Percentiles rank a stretch among this genome's conserved stretches.
phyloP scores from a whole-genome alignment of 2,113 vertebrate genomes.

The Ailurus styani region DNA sequence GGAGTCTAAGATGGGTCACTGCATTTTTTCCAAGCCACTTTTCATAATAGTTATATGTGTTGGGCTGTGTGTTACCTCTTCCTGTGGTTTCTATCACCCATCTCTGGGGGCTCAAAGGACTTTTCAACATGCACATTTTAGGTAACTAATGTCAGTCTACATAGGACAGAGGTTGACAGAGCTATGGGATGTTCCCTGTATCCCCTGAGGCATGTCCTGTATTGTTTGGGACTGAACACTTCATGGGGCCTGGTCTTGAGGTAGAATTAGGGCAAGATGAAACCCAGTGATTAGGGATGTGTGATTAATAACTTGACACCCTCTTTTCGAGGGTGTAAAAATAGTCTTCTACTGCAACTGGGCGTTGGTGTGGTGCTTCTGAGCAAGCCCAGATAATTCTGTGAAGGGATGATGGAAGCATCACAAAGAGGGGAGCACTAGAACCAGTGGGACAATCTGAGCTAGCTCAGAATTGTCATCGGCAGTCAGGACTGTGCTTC shows the following conservation, averaged over 20 bases:
- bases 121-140: neutral
- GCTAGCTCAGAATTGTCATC: neutral
- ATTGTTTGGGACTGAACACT: neutral
- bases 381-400: neutral
- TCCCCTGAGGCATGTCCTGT: neutral
- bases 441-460: neutral
- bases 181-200: neutral
- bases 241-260: neutral
- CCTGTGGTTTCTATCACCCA: neutral
- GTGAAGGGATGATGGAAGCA: neutral
- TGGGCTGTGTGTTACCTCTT: neutral
- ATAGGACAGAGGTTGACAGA: too few species aligned
- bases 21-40: neutral
- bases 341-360: neutral
- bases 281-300: neutral
- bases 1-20: neutral
- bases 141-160: neutral
- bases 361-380: neutral
- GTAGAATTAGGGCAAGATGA: neutral
- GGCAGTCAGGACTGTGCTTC: neutral
- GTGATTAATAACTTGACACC: neutral
- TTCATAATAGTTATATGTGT: neutral
- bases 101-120: neutral
- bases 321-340: neutral
- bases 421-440: neutral